Conservation (phyloP, 2,797 vertebrate species). For the Aphelocoma californica region DNA sequence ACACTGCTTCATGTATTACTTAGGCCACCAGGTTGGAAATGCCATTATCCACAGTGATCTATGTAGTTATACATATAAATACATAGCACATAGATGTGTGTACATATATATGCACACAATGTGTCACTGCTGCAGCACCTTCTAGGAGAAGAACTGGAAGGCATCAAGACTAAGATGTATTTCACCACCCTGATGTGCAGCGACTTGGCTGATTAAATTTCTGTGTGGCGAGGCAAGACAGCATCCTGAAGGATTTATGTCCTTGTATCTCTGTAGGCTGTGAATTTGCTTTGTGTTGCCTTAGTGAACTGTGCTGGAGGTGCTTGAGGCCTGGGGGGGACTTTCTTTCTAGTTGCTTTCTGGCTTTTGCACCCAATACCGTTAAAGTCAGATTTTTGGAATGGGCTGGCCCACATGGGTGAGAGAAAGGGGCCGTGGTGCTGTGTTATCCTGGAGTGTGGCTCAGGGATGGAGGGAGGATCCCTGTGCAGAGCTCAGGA, state of each 20-base stretch:
- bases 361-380: not conserved
- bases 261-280: not conserved
- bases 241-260: conserved; percentile 41
- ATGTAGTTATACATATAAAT: not conserved
- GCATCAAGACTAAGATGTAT: conserved; percentile 6
- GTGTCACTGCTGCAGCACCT: not conserved
- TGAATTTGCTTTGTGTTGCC: not conserved
- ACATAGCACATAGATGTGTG: not conserved
- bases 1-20: not conserved
- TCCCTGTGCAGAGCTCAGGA: not conserved
- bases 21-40: not conserved
- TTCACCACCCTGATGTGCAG: not conserved
- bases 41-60: not conserved
- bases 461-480: not conserved
- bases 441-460: not conserved
- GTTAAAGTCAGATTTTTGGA: not conserved
- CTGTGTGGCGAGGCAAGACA: conserved; percentile 32
- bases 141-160: not conserved
- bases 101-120: not conserved
- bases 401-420: not conserved
- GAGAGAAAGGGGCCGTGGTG: not conserved
- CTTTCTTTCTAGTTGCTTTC: not conserved
- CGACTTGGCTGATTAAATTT: conserved; percentile 40
- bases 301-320: not conserved
- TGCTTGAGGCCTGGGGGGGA: not conserved